Percentiles rank a stretch among this genome's conserved stretches.
These are phyloP conservation scores for Vanessa cardui DNA, from an alignment of 2,888 invertebrate genomes.

Conservation along the genomic window DNA sequence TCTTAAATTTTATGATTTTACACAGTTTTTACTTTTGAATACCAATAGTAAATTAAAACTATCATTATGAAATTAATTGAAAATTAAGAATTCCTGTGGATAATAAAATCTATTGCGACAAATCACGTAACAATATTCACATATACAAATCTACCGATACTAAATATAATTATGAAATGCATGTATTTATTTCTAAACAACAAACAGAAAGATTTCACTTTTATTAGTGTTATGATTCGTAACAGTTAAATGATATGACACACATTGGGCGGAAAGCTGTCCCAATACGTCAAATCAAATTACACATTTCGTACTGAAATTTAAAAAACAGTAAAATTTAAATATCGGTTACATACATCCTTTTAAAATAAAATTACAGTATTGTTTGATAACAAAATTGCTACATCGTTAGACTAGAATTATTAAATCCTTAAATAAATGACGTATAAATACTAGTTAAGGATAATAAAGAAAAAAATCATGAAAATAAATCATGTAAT, in stretches of 20 bases:
- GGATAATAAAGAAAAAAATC: too few relatives aligned
- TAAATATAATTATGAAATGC: too few relatives aligned
- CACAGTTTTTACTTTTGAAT: too few relatives aligned
- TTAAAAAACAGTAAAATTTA: constrained; percentile 5
- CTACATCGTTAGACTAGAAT: neutral
- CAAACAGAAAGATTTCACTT: neutral
- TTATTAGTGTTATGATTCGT: too few relatives aligned
- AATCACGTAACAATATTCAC: too few relatives aligned
- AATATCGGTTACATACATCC: constrained; percentile 6
- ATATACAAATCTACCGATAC: too few relatives aligned
- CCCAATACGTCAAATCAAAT: constrained; percentile 36
- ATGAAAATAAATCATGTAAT: too few relatives aligned
- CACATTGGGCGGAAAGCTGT: constrained; percentile 38
- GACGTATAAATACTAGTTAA: neutral
- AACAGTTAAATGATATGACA: constrained; percentile 2
- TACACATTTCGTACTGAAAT: constrained; percentile 22
- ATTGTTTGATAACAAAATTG: neutral
- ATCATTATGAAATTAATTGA: too few relatives aligned
- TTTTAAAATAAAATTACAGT: constrained; percentile 7
- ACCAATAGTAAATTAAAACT: too few relatives aligned
- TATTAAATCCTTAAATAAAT: neutral
- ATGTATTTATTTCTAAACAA: neutral
- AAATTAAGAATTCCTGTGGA: too few relatives aligned
- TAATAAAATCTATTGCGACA: too few relatives aligned
- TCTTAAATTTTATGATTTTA: too few relatives aligned